A percentile compares a stretch with the other conserved stretches of the same genome.
phyloP scores from a whole-genome alignment of 2,888 invertebrate species.

The Limnephilus rhombicus region DNA sequence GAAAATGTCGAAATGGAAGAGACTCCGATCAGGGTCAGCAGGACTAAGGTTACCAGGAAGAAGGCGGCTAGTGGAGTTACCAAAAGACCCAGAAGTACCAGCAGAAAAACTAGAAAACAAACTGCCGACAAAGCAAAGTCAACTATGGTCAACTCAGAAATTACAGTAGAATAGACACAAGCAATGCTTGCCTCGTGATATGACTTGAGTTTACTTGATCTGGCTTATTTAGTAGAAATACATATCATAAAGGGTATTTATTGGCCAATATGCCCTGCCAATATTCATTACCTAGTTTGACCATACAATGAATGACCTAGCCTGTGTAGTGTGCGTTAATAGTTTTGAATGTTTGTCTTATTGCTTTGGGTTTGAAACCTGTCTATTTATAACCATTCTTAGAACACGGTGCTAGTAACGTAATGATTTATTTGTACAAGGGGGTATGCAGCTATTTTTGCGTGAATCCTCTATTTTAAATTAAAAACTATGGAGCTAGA shows the following conservation, averaged over 20 bases:
- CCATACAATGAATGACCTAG: not conserved
- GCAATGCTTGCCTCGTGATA: not conserved
- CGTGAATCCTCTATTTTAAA: too few species aligned
- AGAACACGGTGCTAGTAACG: not conserved
- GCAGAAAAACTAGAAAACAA: conserved; percentile 74
- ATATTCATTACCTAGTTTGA: not conserved
- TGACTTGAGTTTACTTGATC: too few species aligned
- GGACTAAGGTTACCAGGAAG: conserved; percentile 73
- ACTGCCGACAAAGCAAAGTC: conserved; percentile 65
- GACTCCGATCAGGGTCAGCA: conserved; percentile 67
- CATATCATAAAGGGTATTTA: not conserved
- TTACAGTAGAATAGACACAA: not conserved
- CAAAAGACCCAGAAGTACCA: conserved; percentile 73
- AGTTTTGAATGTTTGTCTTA: not conserved
- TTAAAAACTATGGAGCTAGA: too few species aligned
- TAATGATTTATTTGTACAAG: too few species aligned
- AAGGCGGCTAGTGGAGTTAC: conserved; percentile 71
- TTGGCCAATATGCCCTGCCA: too few species aligned
- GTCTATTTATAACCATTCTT: not conserved
- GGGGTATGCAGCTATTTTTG: too few species aligned
- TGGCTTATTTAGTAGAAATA: not conserved
- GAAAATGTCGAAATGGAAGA: conserved; percentile 68
- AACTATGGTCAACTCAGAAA: not conserved
- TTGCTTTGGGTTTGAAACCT: not conserved
- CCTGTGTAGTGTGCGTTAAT: not conserved